Percentiles rank a stretch among this genome's conserved stretches.
Evolutionary conservation across 2,113 vertebrate species (phyloP).

Genomic region (Microcebus ravelobensis): DNA sequence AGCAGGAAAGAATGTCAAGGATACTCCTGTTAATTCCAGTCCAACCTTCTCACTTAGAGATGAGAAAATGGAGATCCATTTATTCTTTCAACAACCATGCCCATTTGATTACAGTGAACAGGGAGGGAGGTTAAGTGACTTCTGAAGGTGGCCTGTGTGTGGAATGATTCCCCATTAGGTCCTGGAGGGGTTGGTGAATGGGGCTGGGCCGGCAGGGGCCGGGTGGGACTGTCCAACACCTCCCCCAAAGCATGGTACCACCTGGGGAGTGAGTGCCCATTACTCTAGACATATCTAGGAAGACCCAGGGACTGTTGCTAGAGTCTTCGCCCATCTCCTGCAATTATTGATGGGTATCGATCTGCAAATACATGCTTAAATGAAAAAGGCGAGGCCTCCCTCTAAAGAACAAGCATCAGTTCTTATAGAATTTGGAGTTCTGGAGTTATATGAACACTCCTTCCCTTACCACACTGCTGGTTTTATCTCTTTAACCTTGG

Average conservation of each 20-base stretch:
- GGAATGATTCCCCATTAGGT: not conserved
- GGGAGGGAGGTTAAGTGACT: not conserved
- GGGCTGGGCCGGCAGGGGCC: rapidly evolving
- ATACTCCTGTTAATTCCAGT: not conserved
- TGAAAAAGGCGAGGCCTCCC: not conserved
- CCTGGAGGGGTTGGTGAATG: not conserved
- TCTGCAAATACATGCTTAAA: not conserved
- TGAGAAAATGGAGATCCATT: not conserved
- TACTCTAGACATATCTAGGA: not conserved
- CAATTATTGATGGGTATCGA: conserved; percentile 37
- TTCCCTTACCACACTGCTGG: not conserved
- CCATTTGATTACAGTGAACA: not conserved
- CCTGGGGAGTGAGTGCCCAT: not conserved
- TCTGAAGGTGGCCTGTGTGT: not conserved
- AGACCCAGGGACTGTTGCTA: not conserved
- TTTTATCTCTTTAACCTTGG: not conserved
- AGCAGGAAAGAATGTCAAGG: not conserved
- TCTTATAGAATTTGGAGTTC: not conserved
- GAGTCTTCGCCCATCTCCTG: not conserved
- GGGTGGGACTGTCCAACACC: not conserved
- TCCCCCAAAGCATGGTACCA: not conserved
- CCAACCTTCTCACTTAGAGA: not conserved
- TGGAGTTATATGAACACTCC: not conserved
- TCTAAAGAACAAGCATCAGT: not conserved
- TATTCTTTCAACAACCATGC: not conserved